Evolutionary conservation across 2,797 vertebrate genomes (phyloP).

Genomic region (Streptopelia turtur): DNA sequence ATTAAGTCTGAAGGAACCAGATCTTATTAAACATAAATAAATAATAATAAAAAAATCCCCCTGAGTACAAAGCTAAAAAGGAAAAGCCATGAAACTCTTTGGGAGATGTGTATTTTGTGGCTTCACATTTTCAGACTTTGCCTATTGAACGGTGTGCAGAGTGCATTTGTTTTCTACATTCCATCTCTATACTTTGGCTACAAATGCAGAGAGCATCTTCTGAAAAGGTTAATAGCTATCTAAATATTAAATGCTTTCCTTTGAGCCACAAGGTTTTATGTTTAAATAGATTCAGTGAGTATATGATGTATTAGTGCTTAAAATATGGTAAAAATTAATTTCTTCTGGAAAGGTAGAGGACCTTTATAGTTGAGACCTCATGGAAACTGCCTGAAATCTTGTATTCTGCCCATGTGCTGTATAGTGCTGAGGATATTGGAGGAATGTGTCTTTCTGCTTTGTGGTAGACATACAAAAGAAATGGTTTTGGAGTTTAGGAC

Average conservation of each 20-base stretch:
- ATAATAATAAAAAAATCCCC: background rate
- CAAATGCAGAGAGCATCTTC: background rate
- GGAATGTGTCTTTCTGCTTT: background rate
- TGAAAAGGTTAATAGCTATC: background rate
- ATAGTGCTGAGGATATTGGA: background rate
- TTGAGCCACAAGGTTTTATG: background rate
- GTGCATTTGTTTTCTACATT: accelerated
- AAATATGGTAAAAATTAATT: background rate
- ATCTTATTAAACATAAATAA: background rate
- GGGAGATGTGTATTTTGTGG: background rate
- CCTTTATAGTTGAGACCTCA: background rate
- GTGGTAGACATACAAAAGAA: background rate
- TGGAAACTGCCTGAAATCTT: background rate
- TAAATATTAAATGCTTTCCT: background rate
- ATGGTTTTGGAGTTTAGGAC: background rate
- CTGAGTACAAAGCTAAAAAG: background rate
- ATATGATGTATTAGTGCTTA: background rate
- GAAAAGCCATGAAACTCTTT: background rate
- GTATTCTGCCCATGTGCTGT: background rate
- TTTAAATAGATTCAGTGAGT: background rate
- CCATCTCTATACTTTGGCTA: background rate
- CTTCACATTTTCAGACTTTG: background rate
- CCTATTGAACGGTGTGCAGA: background rate
- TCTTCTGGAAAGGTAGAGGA: background rate
- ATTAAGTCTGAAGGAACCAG: background rate